phyloP scores from a whole-genome alignment of 2,797 vertebrate genomes.

The Anolis apletophallus region DNA sequence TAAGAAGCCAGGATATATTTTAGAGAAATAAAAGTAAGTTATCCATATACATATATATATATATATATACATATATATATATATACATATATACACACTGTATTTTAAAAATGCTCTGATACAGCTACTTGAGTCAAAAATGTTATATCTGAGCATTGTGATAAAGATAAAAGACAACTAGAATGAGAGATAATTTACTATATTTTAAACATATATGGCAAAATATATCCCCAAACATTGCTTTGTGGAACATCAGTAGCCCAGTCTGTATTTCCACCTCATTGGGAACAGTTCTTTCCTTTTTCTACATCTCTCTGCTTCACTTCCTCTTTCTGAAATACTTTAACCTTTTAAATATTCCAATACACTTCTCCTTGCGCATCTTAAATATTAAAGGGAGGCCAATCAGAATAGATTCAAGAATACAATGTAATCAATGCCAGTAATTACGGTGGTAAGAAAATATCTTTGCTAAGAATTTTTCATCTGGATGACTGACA shows the following conservation, averaged over 20 bases:
- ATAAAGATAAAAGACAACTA: background rate
- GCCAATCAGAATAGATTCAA: conserved; percentile 66
- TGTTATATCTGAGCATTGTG: background rate
- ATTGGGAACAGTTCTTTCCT: conserved; percentile 34
- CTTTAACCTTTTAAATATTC: conserved; percentile 73
- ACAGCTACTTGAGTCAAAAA: background rate
- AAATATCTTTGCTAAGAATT: conserved; percentile 65
- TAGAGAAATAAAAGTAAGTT: background rate
- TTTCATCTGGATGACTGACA: conserved; percentile 63
- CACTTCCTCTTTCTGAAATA: conserved; percentile 57
- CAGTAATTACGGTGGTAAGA: conserved; percentile 61
- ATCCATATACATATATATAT: background rate
- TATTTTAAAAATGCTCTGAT: background rate
- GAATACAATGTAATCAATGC: conserved; percentile 67
- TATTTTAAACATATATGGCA: background rate
- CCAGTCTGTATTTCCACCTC: conserved; percentile 54
- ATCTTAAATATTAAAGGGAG: conserved; percentile 76
- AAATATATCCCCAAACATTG: conserved; percentile 27
- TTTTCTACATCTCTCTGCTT: background rate
- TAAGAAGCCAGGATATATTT: too few species aligned
- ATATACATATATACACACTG: too few species aligned
- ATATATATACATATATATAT: too few species aligned
- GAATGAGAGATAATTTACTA: background rate
- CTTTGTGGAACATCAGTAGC: conserved; percentile 49
- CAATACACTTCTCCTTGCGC: conserved; percentile 58